These are phyloP conservation scores for Dione vanillae DNA, from an alignment of 2,888 invertebrate genomes.

Conservation along the genomic window DNA sequence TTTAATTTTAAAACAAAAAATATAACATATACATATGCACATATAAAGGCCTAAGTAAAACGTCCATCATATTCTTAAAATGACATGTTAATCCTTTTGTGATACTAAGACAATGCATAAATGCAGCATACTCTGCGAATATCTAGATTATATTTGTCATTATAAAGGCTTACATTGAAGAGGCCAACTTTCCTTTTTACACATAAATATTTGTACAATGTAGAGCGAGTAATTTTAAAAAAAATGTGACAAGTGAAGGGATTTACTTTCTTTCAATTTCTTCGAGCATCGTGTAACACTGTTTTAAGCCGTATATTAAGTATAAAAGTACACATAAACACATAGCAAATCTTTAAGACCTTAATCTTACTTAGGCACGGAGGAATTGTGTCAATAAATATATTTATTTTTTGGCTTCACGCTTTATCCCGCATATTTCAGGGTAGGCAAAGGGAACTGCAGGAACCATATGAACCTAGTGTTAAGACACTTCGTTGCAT, in stretches of 20 bases:
- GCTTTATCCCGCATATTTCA: too few relatives aligned
- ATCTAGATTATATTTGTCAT: slow-evolving; percentile 7
- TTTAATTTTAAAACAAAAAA: too few relatives aligned
- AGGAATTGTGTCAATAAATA: too few relatives aligned
- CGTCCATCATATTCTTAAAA: neutral
- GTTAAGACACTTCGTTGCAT: too few relatives aligned
- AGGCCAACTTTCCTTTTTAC: slow-evolving; percentile 22
- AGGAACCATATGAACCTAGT: too few relatives aligned
- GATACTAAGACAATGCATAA: slow-evolving; percentile 7
- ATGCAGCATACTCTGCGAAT: neutral
- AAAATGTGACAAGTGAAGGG: slow-evolving; percentile 33
- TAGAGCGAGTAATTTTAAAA: slow-evolving; percentile 20
- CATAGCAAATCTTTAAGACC: too few relatives aligned
- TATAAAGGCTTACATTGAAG: neutral
- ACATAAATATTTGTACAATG: slow-evolving; percentile 16
- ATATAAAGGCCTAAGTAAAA: too few relatives aligned
- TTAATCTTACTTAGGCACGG: too few relatives aligned
- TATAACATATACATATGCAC: too few relatives aligned
- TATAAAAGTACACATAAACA: neutral
- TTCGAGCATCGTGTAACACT: neutral
- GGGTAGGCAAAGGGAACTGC: too few relatives aligned
- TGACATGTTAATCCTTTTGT: neutral
- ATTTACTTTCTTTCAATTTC: slow-evolving; percentile 25
- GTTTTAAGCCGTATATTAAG: neutral
- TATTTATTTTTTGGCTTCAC: too few relatives aligned